phyloP scores from a whole-genome alignment of 2,888 invertebrate genomes.

The Arctia plantaginis region DNA sequence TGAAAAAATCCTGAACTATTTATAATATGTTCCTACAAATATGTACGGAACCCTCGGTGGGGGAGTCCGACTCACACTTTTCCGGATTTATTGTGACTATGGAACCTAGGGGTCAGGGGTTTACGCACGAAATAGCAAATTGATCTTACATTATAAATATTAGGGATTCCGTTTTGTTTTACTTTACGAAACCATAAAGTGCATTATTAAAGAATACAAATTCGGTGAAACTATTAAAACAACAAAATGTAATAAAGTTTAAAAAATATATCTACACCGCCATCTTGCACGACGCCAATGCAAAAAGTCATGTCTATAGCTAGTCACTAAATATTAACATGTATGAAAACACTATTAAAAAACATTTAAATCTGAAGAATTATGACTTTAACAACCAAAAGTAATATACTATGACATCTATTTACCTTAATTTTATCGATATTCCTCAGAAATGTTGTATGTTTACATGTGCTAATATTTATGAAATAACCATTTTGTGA shows the following conservation, averaged over 20 bases:
- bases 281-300: constrained; percentile 64
- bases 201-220: neutral
- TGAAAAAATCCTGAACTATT: too few relatives aligned
- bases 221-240: neutral
- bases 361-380: neutral
- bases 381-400: constrained; percentile 5
- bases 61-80: too few relatives aligned
- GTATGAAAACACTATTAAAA: neutral
- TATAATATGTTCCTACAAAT: too few relatives aligned
- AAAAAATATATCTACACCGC: constrained; percentile 33
- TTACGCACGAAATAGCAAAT: neutral
- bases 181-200: neutral
- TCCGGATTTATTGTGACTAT: too few relatives aligned
- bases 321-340: constrained; percentile 7
- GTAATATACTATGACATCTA: neutral
- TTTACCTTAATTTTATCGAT: constrained; percentile 61
- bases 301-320: constrained; percentile 52
- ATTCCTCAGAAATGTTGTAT: constrained; percentile 58
- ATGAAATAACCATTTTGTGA: constrained; percentile 53
- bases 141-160: neutral
- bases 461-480: constrained; percentile 61
- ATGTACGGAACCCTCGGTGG: too few relatives aligned
- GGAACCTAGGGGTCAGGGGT: too few relatives aligned
- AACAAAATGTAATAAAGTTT: neutral
- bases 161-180: neutral